Conservation (phyloP, 2,113 vertebrate species). For the Oreochromis tanganicae region DNA sequence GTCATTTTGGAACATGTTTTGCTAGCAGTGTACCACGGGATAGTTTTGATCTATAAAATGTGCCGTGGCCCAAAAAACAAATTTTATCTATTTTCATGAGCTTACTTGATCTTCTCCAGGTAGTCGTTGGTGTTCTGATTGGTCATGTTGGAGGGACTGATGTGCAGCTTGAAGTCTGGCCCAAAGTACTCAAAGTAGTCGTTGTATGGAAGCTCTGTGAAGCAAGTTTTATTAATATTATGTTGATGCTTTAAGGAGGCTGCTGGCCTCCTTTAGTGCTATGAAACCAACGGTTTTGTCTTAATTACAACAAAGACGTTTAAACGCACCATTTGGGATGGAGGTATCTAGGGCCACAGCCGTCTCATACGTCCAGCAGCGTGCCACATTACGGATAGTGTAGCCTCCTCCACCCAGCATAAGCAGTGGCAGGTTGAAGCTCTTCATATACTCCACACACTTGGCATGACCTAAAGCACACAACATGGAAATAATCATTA, state of each 20-base stretch:
- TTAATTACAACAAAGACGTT: background rate
- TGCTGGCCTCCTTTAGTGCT: background rate
- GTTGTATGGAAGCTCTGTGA: constrained; percentile 88
- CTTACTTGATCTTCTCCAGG: constrained; percentile 93
- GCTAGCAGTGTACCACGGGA: background rate
- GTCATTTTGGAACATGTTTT: background rate
- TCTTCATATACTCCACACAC: constrained; percentile 98
- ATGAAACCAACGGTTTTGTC: background rate
- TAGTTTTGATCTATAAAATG: background rate
- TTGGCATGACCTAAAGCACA: constrained; percentile 86
- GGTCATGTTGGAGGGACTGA: constrained; percentile 99
- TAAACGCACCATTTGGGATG: constrained; percentile 83
- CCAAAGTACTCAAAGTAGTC: constrained; percentile 99
- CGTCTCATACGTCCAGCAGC: constrained; percentile 97
- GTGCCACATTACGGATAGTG: constrained; percentile 94
- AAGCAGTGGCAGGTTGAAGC: constrained; percentile 93
- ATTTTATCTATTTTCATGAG: background rate
- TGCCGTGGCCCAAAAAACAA: background rate
- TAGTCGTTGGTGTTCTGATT: constrained; percentile 99
- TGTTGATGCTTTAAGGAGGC: background rate
- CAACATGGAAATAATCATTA: background rate
- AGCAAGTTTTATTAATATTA: background rate
- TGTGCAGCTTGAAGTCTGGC: constrained; percentile 98
- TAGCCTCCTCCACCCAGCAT: constrained; percentile 98
- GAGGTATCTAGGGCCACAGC: constrained; percentile 92